Conservation (phyloP, 2,113 vertebrate species). For the Cariama cristata region DNA sequence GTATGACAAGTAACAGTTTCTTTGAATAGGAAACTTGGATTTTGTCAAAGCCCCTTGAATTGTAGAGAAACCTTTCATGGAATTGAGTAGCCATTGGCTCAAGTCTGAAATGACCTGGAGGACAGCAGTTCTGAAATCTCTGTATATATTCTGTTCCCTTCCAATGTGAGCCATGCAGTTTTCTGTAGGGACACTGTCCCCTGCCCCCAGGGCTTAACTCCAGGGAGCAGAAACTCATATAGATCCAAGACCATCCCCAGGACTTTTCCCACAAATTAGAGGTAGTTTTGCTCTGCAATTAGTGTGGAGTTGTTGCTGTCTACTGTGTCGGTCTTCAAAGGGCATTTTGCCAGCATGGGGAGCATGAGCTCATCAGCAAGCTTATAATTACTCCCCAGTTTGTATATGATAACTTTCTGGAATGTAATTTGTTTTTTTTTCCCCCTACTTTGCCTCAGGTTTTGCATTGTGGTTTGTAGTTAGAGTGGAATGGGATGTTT, state of each 20-base stretch:
- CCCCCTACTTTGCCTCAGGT: not conserved
- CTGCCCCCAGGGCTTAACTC: not conserved
- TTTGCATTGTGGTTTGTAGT: not conserved
- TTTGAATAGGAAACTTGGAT: not conserved
- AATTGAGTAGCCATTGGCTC: not conserved
- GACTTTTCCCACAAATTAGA: not conserved
- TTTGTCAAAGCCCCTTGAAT: not conserved
- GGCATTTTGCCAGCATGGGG: not conserved
- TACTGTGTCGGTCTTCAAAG: not conserved
- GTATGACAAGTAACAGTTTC: not conserved
- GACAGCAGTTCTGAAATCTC: not conserved
- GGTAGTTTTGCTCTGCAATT: not conserved
- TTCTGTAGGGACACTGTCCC: not conserved
- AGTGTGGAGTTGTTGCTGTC: not conserved
- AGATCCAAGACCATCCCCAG: not conserved
- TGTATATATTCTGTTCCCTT: not conserved
- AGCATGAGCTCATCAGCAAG: not conserved
- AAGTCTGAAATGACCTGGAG: not conserved
- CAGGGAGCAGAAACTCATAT: not conserved
- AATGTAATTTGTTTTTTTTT: not conserved
- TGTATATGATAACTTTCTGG: not conserved
- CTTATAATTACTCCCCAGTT: not conserved
- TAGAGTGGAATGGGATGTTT: not conserved
- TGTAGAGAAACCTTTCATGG: not conserved
- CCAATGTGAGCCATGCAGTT: rapidly evolving